A percentile compares a stretch with the other conserved stretches of the same genome.
Evolutionary conservation across 2,113 vertebrate genomes (phyloP).

Genomic region (Lagenorhynchus albirostris): DNA sequence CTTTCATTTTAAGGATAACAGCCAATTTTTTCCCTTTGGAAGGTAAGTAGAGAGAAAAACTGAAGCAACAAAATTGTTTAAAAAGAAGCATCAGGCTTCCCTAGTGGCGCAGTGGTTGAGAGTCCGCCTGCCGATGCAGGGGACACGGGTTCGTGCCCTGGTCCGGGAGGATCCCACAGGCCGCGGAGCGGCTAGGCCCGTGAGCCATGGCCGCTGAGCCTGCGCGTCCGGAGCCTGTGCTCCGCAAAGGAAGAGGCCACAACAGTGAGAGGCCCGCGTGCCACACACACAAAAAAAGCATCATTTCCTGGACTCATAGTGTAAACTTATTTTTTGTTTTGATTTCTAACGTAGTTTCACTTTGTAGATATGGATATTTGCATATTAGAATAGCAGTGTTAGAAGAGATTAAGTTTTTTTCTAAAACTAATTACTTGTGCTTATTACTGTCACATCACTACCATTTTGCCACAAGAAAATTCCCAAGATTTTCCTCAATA

Average conservation of each 20-base stretch:
- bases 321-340: not conserved
- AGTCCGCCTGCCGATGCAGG: too few species aligned
- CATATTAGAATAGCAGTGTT: not conserved
- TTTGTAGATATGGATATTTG: not conserved
- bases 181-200: too few species aligned
- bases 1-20: not conserved
- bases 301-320: not conserved
- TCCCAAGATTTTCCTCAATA: not conserved
- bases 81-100: not conserved
- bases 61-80: not conserved
- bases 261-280: too few species aligned
- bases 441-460: not conserved
- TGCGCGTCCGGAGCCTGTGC: too few species aligned
- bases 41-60: not conserved
- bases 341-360: not conserved
- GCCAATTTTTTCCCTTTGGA: not conserved
- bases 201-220: too few species aligned
- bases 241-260: too few species aligned
- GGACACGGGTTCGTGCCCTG: too few species aligned
- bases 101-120: too few species aligned
- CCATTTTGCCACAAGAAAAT: not conserved
- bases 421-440: not conserved
- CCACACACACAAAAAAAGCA: not conserved
- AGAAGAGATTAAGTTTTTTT: not conserved
- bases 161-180: too few species aligned